Evolutionary conservation across 2,797 vertebrate genomes (phyloP).

Genomic region (Podarcis lilfordi): DNA sequence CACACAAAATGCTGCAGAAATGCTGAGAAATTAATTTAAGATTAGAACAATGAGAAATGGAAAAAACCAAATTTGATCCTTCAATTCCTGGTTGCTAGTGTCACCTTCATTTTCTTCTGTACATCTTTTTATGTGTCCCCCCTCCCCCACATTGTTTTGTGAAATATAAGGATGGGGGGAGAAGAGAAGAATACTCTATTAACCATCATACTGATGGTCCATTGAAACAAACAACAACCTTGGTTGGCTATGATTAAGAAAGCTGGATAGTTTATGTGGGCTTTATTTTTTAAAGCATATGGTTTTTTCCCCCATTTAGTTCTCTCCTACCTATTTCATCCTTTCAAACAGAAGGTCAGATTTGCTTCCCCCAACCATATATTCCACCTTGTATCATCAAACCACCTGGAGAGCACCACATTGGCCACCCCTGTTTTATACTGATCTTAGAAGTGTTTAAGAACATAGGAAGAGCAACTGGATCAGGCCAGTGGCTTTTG

Average conservation of each 20-base stretch:
- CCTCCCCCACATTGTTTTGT: not conserved
- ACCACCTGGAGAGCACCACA: no score
- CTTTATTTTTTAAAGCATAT: constrained; percentile 9
- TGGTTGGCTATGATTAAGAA: not conserved
- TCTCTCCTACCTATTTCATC: not conserved
- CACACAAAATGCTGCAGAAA: no score
- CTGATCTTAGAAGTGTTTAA: no score
- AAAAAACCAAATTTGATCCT: no score
- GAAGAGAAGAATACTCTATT: not conserved
- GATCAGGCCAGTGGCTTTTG: no score
- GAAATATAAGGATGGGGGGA: not conserved
- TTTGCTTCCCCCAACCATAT: not conserved
- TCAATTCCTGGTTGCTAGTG: not conserved
- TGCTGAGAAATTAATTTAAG: no score
- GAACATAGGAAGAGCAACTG: no score
- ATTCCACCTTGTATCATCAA: not conserved
- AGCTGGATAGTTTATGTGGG: not conserved
- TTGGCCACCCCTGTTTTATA: no score
- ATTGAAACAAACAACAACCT: not conserved
- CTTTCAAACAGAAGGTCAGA: constrained; percentile 2
- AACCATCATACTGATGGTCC: not conserved
- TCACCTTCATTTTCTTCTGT: not conserved
- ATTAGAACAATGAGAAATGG: no score
- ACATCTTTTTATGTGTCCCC: not conserved
- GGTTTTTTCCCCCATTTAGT: not conserved